Evolutionary conservation across 2,113 vertebrate species (phyloP), one percentile per base, ranked within the genome.

Genomic region (Tragelaphus imberbis): DNA sequence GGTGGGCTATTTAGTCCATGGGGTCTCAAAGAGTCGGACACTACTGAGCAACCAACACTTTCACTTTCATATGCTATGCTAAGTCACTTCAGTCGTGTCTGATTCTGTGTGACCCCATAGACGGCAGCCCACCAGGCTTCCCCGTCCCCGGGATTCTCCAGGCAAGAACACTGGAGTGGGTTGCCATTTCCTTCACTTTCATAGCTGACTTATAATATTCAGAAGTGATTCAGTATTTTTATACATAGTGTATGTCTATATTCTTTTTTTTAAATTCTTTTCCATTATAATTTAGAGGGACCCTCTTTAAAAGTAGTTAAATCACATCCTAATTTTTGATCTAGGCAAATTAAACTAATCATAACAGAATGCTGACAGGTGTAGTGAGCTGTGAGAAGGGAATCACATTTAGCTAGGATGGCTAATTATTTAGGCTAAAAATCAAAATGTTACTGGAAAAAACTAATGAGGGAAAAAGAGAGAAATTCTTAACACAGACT

Each of bases 301-400:
- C 12, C 4, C 81, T 84, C 53, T 56, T 85, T 79, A 94, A 90
- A 96, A 77, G 49, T 27, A 61, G 47, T 63, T 84, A 82, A 95
- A 58, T 89, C 93, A 61, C 13, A 30, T 71, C 75, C 85, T 56
- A 63, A 88, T 75, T 88, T 95, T 90, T 85, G 30, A 93, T 95
- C 44, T 87, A 89, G 80, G 84, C 61, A 87, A 86, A 89, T 94
- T 94, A 89, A 92, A 91, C 33, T 92, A 79, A 94, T 89, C 51
- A 9, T 21, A 40, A 84, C 16, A 44, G 44, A 59, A 77, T 58
- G 56, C 28, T 44, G 27, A 91, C 7, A 25, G 16, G 4, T 75
- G 58, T 23, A 55, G 10, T 59, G 14, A 58, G 56, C 85, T 84
- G 7, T 56, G 77, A 94, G 59, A 81, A 94, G 25, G 91, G 49